phyloP scores from a whole-genome alignment of 2,797 vertebrate genomes.

The Tapirus indicus region DNA sequence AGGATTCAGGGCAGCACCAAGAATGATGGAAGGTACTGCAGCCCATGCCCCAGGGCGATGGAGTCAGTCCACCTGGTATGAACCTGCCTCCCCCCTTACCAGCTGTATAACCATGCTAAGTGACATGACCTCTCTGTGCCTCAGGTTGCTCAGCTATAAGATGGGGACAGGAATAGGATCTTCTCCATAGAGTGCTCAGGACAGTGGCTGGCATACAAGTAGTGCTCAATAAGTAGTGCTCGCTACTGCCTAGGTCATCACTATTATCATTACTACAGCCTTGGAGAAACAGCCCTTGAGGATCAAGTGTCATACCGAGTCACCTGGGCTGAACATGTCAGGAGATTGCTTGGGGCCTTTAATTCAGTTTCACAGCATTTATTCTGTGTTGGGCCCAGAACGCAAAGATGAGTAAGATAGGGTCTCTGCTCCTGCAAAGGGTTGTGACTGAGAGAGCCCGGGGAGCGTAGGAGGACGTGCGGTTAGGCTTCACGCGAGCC shows the following conservation, averaged over 20 bases:
- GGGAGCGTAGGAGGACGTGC: neutral
- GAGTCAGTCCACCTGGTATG: neutral
- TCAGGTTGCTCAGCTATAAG: neutral
- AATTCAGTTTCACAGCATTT: neutral
- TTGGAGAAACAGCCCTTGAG: neutral
- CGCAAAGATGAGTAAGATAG: neutral
- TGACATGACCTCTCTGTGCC: neutral
- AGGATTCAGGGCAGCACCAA: neutral
- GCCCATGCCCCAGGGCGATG: neutral
- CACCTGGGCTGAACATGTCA: neutral
- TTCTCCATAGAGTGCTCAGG: neutral
- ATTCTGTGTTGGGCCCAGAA: neutral
- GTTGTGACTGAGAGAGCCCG: neutral
- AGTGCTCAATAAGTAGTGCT: neutral
- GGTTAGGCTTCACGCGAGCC: neutral
- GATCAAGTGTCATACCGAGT: neutral
- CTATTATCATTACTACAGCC: neutral
- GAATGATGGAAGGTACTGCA: accelerated
- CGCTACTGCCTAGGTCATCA: neutral
- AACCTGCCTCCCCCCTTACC: neutral
- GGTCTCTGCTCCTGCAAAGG: neutral
- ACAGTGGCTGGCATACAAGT: neutral
- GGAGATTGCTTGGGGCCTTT: neutral
- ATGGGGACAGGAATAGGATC: neutral
- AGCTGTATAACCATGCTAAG: neutral